Evolutionary conservation across 2,888 invertebrate species (phyloP), one percentile per base, ranked within the genome.

Genomic region (Choreutis nemorana): DNA sequence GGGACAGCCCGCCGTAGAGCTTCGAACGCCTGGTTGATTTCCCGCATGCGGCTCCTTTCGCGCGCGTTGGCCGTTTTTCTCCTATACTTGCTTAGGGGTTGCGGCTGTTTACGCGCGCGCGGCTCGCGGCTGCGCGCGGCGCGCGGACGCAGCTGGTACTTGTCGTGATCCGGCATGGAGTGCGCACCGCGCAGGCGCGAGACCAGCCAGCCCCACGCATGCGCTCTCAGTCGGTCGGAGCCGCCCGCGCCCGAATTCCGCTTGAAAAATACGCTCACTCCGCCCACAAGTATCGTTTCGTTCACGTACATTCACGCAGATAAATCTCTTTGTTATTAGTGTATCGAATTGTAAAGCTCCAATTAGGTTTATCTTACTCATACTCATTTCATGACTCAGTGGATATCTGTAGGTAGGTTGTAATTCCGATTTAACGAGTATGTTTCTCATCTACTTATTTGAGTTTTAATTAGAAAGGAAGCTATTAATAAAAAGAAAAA

Each of bases 21-120:
- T 55, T 94, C 94, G 64, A 94, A 95, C 1, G 94, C 94, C 35
- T 85, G 83, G 70, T 95, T 95, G 45, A 95, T 94, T 59, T 94
- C 94, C 27, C 90, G 81, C 94, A 94, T 94, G 31, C 94, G 83
- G 41, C 87, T 88, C 16, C 94, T 67, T 53, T 95, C 94, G 15
- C 94, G 71, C 0, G 93, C 92, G 71, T 94, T 95, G 8, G 94
- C 94, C 1, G 93, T 93, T 79, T 91, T 91, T 45, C 94, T 82
- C 14, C 94, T 80, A 71, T 94, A 94, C 65, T 94, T 94, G 77
- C 92, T 92, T 44, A 94, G 81, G 8, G 89, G 88, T 31, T 87
- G 86, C 14, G 87, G 83, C 55, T 86, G 81, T 44, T 85, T 81
- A 51, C 87, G 86, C 37, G 82, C 66, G 47, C 75, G 70, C 45